These are phyloP conservation scores for Illadopsis cleaveri DNA, from an alignment of 2,113 vertebrate species.

Conservation along the genomic window DNA sequence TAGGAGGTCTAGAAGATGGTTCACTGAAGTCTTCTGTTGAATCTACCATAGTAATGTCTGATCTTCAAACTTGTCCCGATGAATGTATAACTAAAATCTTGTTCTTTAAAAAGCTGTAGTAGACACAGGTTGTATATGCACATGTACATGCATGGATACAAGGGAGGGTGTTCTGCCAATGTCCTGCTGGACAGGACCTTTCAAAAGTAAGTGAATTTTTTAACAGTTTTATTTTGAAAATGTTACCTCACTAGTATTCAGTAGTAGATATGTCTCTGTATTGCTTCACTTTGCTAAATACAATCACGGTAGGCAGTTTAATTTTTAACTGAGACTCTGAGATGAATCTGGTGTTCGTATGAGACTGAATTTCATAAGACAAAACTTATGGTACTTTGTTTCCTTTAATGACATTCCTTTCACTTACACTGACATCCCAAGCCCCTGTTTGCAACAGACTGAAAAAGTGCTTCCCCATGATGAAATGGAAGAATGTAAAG, in stretches of 20 bases:
- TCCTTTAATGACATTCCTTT: slow-evolving; percentile 39
- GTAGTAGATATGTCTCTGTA: slow-evolving; percentile 45
- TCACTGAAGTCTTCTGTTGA: slow-evolving; percentile 41
- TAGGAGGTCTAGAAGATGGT: slow-evolving; percentile 41
- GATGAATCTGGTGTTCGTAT: neutral
- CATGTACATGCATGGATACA: slow-evolving; percentile 65
- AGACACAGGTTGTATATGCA: slow-evolving; percentile 65
- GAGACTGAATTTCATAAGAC: slow-evolving; percentile 30
- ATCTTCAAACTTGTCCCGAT: slow-evolving; percentile 57
- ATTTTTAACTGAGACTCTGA: slow-evolving; percentile 32
- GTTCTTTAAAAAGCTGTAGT: slow-evolving; percentile 56
- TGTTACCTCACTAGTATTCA: slow-evolving; percentile 72
- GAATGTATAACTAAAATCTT: slow-evolving; percentile 70
- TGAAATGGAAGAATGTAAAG: neutral
- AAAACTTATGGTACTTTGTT: neutral
- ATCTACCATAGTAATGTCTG: slow-evolving; percentile 33
- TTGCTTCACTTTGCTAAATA: slow-evolving; percentile 51
- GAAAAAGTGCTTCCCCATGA: slow-evolving; percentile 19
- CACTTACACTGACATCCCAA: neutral
- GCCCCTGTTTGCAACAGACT: slow-evolving; percentile 1
- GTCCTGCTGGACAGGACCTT: slow-evolving; percentile 78
- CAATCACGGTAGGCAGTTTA: slow-evolving; percentile 46
- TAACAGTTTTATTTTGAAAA: slow-evolving; percentile 68
- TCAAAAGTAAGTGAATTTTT: slow-evolving; percentile 66
- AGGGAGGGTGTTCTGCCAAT: slow-evolving; percentile 67